Percentiles rank a stretch among this genome's conserved stretches.
Evolutionary conservation across 2,113 vertebrate species (phyloP).

Genomic region (Arothron firmamentum): DNA sequence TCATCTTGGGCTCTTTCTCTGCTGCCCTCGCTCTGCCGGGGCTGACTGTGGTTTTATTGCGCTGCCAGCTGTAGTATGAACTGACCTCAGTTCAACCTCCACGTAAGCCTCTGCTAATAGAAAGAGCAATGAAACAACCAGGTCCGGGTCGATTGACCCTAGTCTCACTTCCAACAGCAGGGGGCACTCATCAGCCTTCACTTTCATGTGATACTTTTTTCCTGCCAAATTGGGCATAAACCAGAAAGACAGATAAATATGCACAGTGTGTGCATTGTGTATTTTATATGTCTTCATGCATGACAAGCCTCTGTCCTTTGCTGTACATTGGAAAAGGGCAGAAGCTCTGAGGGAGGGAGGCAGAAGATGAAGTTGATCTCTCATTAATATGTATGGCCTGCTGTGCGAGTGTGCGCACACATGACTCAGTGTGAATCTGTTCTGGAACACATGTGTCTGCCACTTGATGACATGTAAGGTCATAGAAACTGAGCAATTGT

Average conservation of each 20-base stretch:
- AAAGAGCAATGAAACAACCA: constrained; percentile 29
- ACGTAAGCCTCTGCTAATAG: constrained; percentile 55
- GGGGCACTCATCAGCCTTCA: constrained; percentile 70
- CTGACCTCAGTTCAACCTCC: constrained; percentile 47
- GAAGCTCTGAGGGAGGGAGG: constrained; percentile 40
- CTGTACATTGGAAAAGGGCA: constrained; percentile 64
- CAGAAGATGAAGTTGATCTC: constrained; percentile 45
- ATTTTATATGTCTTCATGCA: constrained; percentile 43
- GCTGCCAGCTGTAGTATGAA: constrained; percentile 39
- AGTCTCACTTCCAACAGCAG: constrained; percentile 49
- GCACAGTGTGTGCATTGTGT: constrained; percentile 19
- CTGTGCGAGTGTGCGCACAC: constrained; percentile 22
- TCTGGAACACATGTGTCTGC: constrained; percentile 23
- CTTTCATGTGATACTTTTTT: constrained; percentile 48
- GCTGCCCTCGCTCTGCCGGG: constrained; percentile 11
- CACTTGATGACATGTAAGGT: constrained; percentile 49
- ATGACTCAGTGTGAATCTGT: constrained; percentile 12
- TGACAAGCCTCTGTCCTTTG: constrained; percentile 61
- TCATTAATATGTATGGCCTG: constrained; percentile 68
- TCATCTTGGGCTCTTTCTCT: constrained; percentile 9
- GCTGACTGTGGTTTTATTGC: constrained; percentile 58
- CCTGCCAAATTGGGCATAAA: constrained; percentile 28
- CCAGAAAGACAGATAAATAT: constrained; percentile 28
- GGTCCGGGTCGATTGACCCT: constrained; percentile 42
- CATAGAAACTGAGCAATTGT: constrained; percentile 26